Evolutionary conservation across 2,113 vertebrate genomes (phyloP), one percentile per base, ranked within the genome.

Genomic region (Pachypanchax playfairii): DNA sequence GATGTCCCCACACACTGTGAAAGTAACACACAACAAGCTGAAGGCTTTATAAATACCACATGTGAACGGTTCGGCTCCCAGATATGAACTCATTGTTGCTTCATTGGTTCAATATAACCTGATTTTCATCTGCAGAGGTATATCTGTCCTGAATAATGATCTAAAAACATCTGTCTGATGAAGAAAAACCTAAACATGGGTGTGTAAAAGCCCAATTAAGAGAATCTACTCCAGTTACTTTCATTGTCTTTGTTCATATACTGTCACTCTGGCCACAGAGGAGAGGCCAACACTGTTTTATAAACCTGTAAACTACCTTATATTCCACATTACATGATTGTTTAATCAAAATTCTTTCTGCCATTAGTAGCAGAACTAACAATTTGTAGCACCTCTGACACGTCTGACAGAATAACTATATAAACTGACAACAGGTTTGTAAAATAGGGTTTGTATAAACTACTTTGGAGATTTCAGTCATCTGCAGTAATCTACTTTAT

Each of bases 1-100:
- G 63, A 93, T 92, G 35, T 93, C 92, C 50, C 92, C 92, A 62
- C 92, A 93, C 71, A 93, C 92, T 93, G 81, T 17, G 43, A 42
- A 61, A 41, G 53, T 14, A 47, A 20, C 53, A 75, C 41, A 73
- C 13, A 36, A 1, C 33, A 26, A 51, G 22, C 5, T 21, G 55
- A 33, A 56, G 33, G 18, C 4, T 25, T 26, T 14, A 42, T 25
- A 2, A 38, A 57, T 21, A 9, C 18, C 0, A 15, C 68, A 9
- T 59, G 55, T 63, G 13, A 15, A 52, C 38, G 39, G 38, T 18
- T 63, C 28, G 54, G 41, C 62, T 24, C 13, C 38, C 21, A 51
- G 54, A 63, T 33, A 9, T 29, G 42, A 29, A 13, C 17, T 7
- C 4, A 0, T 44, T 28, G 61, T 38, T 65, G 76, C 61, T 49